Evolutionary conservation across 2,888 invertebrate species (phyloP).

Genomic region (Harpalus rufipes): DNA sequence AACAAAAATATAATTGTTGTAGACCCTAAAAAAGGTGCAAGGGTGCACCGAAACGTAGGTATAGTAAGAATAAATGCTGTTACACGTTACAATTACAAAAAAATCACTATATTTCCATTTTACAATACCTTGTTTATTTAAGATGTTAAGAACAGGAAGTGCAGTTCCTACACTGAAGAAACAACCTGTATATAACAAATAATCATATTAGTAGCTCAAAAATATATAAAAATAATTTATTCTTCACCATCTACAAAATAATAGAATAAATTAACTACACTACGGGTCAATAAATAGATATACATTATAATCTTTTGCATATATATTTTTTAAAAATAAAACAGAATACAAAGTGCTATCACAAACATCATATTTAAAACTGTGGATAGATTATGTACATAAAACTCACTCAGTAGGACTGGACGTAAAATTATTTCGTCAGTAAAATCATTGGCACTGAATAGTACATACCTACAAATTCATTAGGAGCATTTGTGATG

Average conservation of each 20-base stretch:
- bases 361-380: conserved; percentile 68
- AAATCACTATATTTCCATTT: not conserved
- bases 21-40: too few species aligned
- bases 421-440: conserved; percentile 68
- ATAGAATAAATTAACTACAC: not conserved
- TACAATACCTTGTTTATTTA: not conserved
- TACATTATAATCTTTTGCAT: conserved; percentile 66
- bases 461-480: conserved; percentile 67
- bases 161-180: not conserved
- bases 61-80: too few species aligned
- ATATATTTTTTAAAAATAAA: conserved; percentile 68
- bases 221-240: conserved; percentile 16
- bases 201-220: conserved; percentile 2
- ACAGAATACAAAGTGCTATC: conserved; percentile 67
- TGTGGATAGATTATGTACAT: conserved; percentile 67
- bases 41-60: too few species aligned
- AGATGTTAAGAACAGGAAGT: not conserved
- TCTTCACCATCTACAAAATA: conserved; percentile 11
- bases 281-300: conserved; percentile 34
- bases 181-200: not conserved
- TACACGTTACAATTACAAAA: too few species aligned
- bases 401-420: conserved; percentile 67
- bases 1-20: too few species aligned
- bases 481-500: conserved; percentile 63
- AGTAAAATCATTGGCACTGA: conserved; percentile 67